Evolutionary conservation across 2,888 invertebrate genomes (phyloP).

Genomic region (Anagyrus pseudococci): DNA sequence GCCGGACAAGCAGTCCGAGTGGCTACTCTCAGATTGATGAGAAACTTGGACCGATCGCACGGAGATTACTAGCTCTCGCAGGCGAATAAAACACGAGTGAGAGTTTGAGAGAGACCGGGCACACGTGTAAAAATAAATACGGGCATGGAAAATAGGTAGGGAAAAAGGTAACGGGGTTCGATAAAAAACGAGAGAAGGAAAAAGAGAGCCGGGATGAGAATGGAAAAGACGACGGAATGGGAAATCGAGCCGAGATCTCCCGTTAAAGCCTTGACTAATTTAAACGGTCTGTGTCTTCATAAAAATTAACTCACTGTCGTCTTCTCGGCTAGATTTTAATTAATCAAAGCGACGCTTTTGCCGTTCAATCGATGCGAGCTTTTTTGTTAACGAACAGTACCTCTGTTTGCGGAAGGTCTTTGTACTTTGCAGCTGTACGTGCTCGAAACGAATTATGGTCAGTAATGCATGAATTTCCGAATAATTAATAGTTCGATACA

Average conservation of each 20-base stretch:
- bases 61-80: slow-evolving; percentile 22
- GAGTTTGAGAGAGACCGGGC: background rate
- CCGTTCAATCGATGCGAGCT: too few species aligned
- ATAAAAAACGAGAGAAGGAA: background rate
- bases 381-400: too few species aligned
- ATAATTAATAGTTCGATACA: too few species aligned
- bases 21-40: slow-evolving; percentile 27
- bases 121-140: slow-evolving; percentile 17
- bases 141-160: slow-evolving; percentile 23
- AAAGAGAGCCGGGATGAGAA: slow-evolving; percentile 28
- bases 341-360: too few species aligned
- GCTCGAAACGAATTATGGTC: too few species aligned
- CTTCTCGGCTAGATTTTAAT: too few species aligned
- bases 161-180: slow-evolving; percentile 1
- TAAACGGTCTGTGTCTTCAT: too few species aligned
- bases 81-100: background rate
- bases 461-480: too few species aligned
- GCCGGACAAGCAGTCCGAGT: slow-evolving; percentile 20
- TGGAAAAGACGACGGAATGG: slow-evolving; percentile 26
- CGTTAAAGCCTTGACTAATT: slow-evolving; percentile 19
- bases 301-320: too few species aligned
- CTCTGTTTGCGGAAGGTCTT: too few species aligned
- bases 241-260: slow-evolving; percentile 17
- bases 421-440: too few species aligned
- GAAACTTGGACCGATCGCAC: slow-evolving; percentile 26